These are phyloP conservation scores for Pseudolaguvia tuberculata DNA, from an alignment of 2,113 vertebrate genomes.

Conservation along the genomic window DNA sequence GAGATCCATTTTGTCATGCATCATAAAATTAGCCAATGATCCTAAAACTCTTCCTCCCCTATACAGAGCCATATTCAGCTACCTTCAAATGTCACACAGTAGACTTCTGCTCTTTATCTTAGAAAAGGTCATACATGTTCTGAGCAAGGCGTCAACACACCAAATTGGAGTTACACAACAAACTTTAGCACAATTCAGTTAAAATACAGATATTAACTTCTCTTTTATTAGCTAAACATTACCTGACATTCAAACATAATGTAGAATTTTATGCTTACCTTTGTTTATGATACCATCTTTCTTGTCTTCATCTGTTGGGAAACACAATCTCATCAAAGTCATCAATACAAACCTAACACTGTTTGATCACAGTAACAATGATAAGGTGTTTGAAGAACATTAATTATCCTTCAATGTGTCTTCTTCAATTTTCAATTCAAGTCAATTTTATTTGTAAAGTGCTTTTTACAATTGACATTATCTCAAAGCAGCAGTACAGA, in stretches of 20 bases:
- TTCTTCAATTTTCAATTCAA: too few relatives aligned
- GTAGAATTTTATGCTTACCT: background rate
- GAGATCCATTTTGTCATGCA: conserved; percentile 15
- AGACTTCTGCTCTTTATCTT: conserved; percentile 22
- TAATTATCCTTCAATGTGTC: too few relatives aligned
- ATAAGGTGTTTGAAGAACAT: background rate
- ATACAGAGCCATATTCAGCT: conserved; percentile 7
- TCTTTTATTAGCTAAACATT: background rate
- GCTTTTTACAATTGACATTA: too few relatives aligned
- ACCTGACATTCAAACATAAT: background rate
- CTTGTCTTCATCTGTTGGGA: background rate
- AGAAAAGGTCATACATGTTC: conserved; percentile 30
- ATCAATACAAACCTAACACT: background rate
- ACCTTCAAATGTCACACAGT: conserved; percentile 40
- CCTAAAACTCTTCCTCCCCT: conserved; percentile 1
- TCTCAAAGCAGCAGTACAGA: too few relatives aligned
- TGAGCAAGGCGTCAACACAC: conserved; percentile 9
- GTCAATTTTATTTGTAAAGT: too few relatives aligned
- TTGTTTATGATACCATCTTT: background rate
- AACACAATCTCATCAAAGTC: conserved; percentile 1
- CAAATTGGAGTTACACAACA: background rate
- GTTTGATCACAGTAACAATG: background rate
- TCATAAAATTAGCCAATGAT: conserved; percentile 25
- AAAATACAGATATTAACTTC: background rate
- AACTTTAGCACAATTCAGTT: background rate